Evolutionary conservation across 1,140 invertebrate species (phyloP).

Genomic region (Homarus americanus): DNA sequence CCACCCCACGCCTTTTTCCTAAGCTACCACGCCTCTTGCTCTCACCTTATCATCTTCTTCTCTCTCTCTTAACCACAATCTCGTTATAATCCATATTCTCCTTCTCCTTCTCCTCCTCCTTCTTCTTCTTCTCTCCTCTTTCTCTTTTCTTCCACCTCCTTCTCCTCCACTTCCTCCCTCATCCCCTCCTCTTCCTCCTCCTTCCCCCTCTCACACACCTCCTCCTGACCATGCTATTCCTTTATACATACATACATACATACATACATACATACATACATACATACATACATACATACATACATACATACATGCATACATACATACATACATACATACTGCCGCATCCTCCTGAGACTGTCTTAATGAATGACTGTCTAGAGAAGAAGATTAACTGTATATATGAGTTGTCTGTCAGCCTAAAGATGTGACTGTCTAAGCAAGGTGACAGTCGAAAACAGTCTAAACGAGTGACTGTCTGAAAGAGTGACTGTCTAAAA

Average conservation of each 20-base stretch:
- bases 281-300: slow-evolving; percentile 20
- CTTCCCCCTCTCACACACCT: not conserved
- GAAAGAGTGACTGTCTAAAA: too few species aligned
- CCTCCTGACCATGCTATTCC: too few species aligned
- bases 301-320: slow-evolving; percentile 16
- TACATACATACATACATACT: slow-evolving; percentile 13
- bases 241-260: slow-evolving; percentile 12
- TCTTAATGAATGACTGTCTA: too few species aligned
- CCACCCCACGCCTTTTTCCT: not conserved
- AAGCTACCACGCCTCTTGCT: not conserved
- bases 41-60: too few species aligned
- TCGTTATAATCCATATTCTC: not conserved
- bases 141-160: not conserved
- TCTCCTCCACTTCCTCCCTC: not conserved
- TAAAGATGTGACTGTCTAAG: too few species aligned
- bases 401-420: too few species aligned
- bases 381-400: too few species aligned
- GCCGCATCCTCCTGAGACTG: not conserved
- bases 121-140: too few species aligned
- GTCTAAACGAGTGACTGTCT: too few species aligned
- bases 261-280: slow-evolving; percentile 20
- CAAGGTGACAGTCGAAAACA: too few species aligned
- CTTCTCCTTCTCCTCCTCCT: slow-evolving; percentile 10
- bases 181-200: not conserved
- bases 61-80: not conserved